Evolutionary conservation across 2,113 vertebrate genomes (phyloP).

Genomic region (Pollimyrus isidori): DNA sequence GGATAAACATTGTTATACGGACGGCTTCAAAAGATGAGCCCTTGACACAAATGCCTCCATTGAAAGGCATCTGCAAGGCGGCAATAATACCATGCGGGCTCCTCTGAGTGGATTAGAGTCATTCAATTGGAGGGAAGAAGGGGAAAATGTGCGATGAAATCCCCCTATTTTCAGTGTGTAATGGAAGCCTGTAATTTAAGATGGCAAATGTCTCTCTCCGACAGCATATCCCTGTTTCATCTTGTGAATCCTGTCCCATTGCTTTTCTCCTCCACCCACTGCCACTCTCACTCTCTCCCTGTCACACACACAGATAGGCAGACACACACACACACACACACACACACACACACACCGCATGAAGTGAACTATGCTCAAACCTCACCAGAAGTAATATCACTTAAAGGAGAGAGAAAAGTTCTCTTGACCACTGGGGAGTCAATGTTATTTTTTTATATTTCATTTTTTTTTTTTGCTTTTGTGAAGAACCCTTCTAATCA

Average conservation of each 20-base stretch:
- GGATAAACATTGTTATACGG: constrained; percentile 19
- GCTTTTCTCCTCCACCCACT: not conserved
- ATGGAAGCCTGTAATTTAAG: constrained; percentile 58
- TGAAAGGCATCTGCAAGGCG: constrained; percentile 12
- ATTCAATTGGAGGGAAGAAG: constrained; percentile 46
- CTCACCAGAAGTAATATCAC: not conserved
- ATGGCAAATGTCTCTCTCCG: constrained; percentile 40
- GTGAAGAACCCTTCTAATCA: constrained; percentile 80
- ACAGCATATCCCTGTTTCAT: constrained; percentile 46
- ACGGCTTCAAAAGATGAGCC: constrained; percentile 25
- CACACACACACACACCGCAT: not conserved
- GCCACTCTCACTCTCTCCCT: not conserved
- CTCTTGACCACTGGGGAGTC: not conserved
- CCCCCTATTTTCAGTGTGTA: constrained; percentile 46
- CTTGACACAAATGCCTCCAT: constrained; percentile 27
- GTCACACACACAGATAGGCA: not conserved
- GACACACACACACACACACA: not conserved
- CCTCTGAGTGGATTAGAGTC: constrained; percentile 43
- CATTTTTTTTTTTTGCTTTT: constrained; percentile 31
- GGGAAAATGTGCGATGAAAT: constrained; percentile 49
- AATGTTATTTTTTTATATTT: not conserved
- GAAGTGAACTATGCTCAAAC: not conserved
- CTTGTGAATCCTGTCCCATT: constrained; percentile 45
- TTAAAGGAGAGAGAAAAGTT: not conserved
- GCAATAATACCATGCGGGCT: constrained; percentile 29